Evolutionary conservation across 2,888 invertebrate species (phyloP), one percentile per base, ranked within the genome.

Genomic region (Camptogramma bilineatum): DNA sequence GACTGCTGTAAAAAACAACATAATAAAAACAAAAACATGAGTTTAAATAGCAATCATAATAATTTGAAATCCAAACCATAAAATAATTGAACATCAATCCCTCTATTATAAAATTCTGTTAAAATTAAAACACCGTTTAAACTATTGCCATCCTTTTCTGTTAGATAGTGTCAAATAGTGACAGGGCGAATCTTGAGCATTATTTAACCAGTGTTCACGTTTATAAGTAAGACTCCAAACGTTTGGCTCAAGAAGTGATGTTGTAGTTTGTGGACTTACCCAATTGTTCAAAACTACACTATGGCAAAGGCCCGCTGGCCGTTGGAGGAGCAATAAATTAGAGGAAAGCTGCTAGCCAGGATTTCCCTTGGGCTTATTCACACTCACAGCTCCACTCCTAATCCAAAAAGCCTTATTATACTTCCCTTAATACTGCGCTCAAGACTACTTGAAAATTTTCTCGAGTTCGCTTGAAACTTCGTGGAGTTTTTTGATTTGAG

Each of bases 381-480:
- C 91, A 91, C 91, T 93, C 91, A 92, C 91, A 90, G 89, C 88
- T 89, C 86, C 86, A 83, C 90, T 87, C 87, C 91, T 93, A 93
- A 93, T 93, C 93, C 93, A 88, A 88, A 91, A 92, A 91, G 91
- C 91, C 93, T 91, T 93, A 92, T 93, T 93, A 93, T 91, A 85
- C 92, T 88, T 85, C 90, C 91, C 92, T 90, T 91, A 92, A 92
- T 91, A 90, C 91, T 84, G 85, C 83, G 88, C 90, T 92, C 91
- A 88, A 89, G 91, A 90, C 87, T 90, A 90, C 91, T 92, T 92
- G 92, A 91, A 91, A 92, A 90, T 91, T 91, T 92, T 83, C 88
- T 87, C 82, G 82, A 78, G 76, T 86, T 85, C 82, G 85, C 83
- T 84, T 84, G 73, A 73, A 79, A 76, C 73, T 76, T 81, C 79